Evolutionary conservation across 1,140 invertebrate genomes (phyloP), one percentile per base, ranked within the genome.

Genomic region (Ylistrum balloti): DNA sequence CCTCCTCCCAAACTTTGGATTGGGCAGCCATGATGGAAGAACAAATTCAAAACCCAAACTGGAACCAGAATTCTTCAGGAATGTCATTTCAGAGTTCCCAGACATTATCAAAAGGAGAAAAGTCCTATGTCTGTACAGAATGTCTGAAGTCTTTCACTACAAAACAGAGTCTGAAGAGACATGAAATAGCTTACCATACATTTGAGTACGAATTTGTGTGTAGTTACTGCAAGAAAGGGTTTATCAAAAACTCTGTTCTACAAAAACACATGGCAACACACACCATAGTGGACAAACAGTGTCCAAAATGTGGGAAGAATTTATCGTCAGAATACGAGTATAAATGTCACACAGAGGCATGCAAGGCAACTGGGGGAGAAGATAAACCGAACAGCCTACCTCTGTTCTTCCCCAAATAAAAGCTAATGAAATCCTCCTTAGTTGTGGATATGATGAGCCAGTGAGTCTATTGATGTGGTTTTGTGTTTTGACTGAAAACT

Each of bases 131-230:
- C 1, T 74, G 56, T 28, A 2, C 22, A 28, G 56, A 74, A 28
- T 74, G 56, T n/a, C 17, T 74, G 9, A 74, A 28, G 17, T 74
- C 56, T 5, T 74, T 74, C 56, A 74, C 56, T 1, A 74, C 56
- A 9, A 74, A 74, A n/a, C 56, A 74, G 22, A 74, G 56, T 28
- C 56, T 74, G 5, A 74, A 74, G 56, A 74, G 56, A 74, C 56
- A 74, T 11, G 56, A 74, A n/a, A 74, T 74, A 28, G 56, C 56
- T 28, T 74, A 74, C 56, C 56, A 74, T 74, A 74, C 56, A n/a
- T 74, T 74, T n/a, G 56, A 74, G n/a, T 74, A 74, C 22, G 56
- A 74, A n/a, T 74, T 74, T 74, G 56, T 74, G 56, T 74, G 56
- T 74, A 74, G 11, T 28, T 74, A 28, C 56, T 74, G 56, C 17